Conservation (phyloP, 2,797 vertebrate species). For the Chanos chanos region DNA sequence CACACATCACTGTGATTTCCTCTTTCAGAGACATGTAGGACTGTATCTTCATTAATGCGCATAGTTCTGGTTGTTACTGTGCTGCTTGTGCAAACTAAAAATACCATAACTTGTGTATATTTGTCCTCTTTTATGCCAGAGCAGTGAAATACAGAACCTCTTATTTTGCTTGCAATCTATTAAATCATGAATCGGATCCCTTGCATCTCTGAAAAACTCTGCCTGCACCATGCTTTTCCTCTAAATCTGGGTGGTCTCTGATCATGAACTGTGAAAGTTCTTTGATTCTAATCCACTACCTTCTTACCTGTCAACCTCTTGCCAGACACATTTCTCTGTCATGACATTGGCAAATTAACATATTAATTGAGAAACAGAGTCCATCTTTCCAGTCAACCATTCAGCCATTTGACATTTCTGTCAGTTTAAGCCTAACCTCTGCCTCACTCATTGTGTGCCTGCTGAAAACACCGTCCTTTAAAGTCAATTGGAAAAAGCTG, state of each 20-base stretch:
- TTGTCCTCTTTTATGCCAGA: no score
- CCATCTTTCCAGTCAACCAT: background rate
- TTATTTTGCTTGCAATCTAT: no score
- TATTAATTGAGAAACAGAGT: background rate
- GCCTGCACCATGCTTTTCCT: no score
- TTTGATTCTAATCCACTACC: background rate
- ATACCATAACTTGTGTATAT: no score
- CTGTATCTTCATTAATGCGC: conserved; percentile 47
- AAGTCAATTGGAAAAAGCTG: conserved; percentile 9
- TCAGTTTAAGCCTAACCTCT: background rate
- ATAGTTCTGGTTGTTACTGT: conserved; percentile 32
- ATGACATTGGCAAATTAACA: background rate
- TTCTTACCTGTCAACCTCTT: background rate
- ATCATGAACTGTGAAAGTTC: background rate
- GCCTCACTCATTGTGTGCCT: background rate
- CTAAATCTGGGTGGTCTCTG: no score
- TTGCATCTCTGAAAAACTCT: no score
- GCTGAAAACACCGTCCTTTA: background rate
- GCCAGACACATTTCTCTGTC: background rate
- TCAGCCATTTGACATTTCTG: background rate
- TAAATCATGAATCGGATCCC: no score
- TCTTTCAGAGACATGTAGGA: conserved; percentile 36
- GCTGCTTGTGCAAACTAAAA: conserved; percentile 42
- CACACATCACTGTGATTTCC: conserved; percentile 46
- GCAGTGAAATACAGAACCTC: no score